Evolutionary conservation across 2,113 vertebrate genomes (phyloP).

Genomic region (Strigops habroptila): DNA sequence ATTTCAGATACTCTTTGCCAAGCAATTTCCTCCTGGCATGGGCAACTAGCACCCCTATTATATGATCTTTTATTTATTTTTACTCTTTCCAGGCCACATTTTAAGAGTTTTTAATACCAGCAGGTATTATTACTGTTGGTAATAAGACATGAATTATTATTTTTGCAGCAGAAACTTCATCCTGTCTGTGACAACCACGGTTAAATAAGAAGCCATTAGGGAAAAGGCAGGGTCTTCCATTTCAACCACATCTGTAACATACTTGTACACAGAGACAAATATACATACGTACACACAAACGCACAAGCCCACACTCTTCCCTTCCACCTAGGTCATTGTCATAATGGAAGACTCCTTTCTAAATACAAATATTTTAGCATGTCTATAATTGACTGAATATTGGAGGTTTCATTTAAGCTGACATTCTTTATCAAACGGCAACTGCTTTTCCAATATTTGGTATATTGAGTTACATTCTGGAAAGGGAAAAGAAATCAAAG

Average conservation of each 20-base stretch:
- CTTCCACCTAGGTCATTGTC: neutral
- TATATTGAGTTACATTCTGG: neutral
- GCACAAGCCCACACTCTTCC: neutral
- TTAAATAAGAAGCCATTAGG: neutral
- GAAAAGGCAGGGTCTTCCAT: neutral
- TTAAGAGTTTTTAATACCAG: neutral
- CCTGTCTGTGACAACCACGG: neutral
- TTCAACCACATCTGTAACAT: neutral
- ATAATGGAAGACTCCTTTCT: neutral
- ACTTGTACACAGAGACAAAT: neutral
- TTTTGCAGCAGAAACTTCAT: constrained; percentile 19
- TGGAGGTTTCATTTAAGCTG: neutral
- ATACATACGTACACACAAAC: neutral
- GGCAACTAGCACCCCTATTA: neutral
- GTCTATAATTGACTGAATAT: neutral
- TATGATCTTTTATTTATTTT: constrained; percentile 1
- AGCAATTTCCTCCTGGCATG: constrained; percentile 57
- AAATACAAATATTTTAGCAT: neutral
- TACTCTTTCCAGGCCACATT: constrained; percentile 15
- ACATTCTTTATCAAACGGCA: constrained; percentile 4
- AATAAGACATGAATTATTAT: neutral
- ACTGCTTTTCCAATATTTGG: neutral
- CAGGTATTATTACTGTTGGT: neutral
- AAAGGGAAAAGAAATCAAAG: neutral
- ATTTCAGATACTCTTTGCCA: constrained; percentile 34